Evolutionary conservation across 2,113 vertebrate species (phyloP).

Genomic region (Typhlomys cinereus): DNA sequence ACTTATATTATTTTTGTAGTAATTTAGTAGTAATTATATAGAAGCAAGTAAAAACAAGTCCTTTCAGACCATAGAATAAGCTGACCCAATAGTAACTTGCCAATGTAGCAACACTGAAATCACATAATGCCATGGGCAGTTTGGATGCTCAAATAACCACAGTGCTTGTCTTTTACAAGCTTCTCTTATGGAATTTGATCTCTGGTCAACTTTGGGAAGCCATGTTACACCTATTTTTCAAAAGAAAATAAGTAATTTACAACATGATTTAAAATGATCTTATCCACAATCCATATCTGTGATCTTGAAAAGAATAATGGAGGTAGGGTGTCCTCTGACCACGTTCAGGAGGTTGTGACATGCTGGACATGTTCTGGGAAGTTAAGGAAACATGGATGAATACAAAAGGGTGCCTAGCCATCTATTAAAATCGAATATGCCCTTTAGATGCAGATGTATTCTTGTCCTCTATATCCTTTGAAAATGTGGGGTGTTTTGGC

Average conservation of each 20-base stretch:
- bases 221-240: neutral
- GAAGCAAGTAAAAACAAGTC: neutral
- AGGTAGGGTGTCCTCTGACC: neutral
- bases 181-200: neutral
- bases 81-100: neutral
- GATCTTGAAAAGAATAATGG: conserved; percentile 15
- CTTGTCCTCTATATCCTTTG: conserved; percentile 25
- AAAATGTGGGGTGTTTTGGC: conserved; percentile 31
- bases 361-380: conserved; percentile 19
- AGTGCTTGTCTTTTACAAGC: neutral
- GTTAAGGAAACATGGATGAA: conserved; percentile 13
- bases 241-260: neutral
- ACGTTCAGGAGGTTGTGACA: neutral
- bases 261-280: conserved; percentile 8
- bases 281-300: neutral
- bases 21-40: neutral
- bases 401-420: neutral
- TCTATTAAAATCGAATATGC: conserved; percentile 48
- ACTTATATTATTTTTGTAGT: neutral
- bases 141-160: neutral
- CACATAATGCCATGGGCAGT: neutral
- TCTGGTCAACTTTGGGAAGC: neutral
- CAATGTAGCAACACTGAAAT: neutral
- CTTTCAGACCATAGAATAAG: neutral
- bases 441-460: neutral